A percentile compares a stretch with the other conserved stretches of the same genome.
phyloP scores from a whole-genome alignment of 2,888 invertebrate genomes.

The Tyria jacobaeae region DNA sequence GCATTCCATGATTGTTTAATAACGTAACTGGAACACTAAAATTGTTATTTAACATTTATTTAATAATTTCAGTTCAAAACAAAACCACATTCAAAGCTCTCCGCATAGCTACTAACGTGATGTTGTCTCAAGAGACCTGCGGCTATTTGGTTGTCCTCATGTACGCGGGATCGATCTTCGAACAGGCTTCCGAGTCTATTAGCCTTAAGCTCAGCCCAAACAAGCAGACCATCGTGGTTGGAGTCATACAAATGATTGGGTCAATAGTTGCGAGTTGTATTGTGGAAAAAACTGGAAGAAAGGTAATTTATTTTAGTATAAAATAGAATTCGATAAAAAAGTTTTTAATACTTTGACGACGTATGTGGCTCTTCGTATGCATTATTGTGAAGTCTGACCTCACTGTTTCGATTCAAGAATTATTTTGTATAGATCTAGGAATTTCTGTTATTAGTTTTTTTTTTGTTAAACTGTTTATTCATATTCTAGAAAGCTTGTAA shows the following conservation, averaged over 20 bases:
- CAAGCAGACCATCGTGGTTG: slow-evolving; percentile 82
- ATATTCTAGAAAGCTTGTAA: too few species aligned
- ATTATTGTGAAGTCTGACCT: too few species aligned
- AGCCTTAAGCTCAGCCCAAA: slow-evolving; percentile 78
- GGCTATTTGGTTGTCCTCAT: slow-evolving; percentile 83
- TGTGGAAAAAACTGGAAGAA: slow-evolving; percentile 80
- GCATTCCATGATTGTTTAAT: too few species aligned
- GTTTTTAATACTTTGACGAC: too few species aligned
- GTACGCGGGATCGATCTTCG: slow-evolving; percentile 83
- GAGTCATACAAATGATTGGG: slow-evolving; percentile 76
- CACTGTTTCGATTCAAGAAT: too few species aligned
- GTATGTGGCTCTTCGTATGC: too few species aligned
- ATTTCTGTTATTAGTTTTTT: too few species aligned
- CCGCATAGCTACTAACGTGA: slow-evolving; percentile 78
- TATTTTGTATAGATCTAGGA: too few species aligned
- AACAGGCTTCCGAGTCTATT: slow-evolving; percentile 77
- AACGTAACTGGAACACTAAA: too few species aligned
- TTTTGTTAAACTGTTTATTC: too few species aligned
- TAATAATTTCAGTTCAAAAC: slow-evolving; percentile 71
- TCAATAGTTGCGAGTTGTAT: slow-evolving; percentile 81
- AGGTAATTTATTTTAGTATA: slow-evolving; percentile 57
- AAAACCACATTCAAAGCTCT: slow-evolving; percentile 82
- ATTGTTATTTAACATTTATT: neutral
- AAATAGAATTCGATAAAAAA: neutral
- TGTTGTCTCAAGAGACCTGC: slow-evolving; percentile 82